phyloP scores from a whole-genome alignment of 1,140 invertebrate species.

The Drosophila azteca region DNA sequence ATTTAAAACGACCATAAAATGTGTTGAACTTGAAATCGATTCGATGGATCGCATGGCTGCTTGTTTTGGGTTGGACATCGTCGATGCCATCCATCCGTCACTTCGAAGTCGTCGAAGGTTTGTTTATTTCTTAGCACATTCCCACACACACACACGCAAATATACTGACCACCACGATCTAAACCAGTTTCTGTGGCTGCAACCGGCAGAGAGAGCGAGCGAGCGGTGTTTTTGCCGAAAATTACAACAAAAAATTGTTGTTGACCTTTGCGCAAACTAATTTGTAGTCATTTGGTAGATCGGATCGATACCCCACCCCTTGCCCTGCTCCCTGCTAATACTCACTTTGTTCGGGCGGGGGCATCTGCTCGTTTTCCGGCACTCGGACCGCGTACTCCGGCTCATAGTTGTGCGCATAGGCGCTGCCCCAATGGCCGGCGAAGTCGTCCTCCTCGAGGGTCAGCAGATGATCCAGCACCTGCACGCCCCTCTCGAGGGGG shows the following conservation, averaged over 20 bases:
- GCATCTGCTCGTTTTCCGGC: constrained; percentile 70
- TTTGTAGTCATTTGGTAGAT: constrained; percentile 27
- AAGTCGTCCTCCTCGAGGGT: constrained; percentile 84
- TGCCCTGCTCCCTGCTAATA: constrained; percentile 10
- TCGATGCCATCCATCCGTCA: constrained; percentile 14
- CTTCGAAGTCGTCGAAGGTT: constrained; percentile 54
- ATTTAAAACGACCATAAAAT: constrained; percentile 56
- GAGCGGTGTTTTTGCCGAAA: constrained; percentile 44
- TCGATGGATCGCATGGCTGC: constrained; percentile 27
- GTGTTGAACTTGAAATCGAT: constrained; percentile 77
- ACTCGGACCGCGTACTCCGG: constrained; percentile 65
- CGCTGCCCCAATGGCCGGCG: constrained; percentile 80
- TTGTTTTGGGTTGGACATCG: constrained; percentile 50
- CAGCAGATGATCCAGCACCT: constrained; percentile 84
- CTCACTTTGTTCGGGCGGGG: constrained; percentile 66
- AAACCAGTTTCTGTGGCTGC: constrained; percentile 55
- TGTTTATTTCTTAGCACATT: constrained; percentile 74
- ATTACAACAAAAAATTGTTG: constrained; percentile 57
- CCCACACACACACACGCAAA: constrained; percentile 23
- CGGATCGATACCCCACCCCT: neutral
- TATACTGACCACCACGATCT: neutral
- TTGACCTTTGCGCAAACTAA: constrained; percentile 57
- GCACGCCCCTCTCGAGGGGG: constrained; percentile 83
- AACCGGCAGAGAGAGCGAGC: constrained; percentile 21
- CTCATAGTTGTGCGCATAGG: constrained; percentile 80